Percentiles rank a stretch among this genome's conserved stretches.
These are phyloP conservation scores for Esox niger DNA, from an alignment of 2,113 vertebrate genomes.

Conservation along the genomic window DNA sequence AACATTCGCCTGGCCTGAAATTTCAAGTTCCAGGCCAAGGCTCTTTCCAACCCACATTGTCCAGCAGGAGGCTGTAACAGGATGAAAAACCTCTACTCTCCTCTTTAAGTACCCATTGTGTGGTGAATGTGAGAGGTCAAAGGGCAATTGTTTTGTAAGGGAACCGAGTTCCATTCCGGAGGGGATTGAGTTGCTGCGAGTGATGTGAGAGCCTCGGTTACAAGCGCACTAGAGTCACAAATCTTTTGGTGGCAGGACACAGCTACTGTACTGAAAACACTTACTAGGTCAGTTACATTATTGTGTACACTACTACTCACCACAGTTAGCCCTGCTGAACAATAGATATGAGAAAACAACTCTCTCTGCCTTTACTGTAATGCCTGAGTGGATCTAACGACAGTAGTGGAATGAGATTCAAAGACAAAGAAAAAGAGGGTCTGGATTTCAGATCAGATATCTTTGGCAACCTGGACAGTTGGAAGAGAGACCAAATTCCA, in stretches of 20 bases:
- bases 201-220: neutral
- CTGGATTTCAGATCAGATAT: neutral
- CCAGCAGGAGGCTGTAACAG: neutral
- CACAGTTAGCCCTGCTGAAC: neutral
- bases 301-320: neutral
- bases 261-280: constrained; percentile 3
- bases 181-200: constrained; percentile 4
- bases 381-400: neutral
- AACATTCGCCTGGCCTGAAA: too few species aligned
- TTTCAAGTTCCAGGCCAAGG: too few species aligned
- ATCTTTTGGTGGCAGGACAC: neutral
- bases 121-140: neutral
- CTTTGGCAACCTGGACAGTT: neutral
- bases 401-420: neutral
- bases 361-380: too few species aligned
- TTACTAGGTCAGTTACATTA: neutral
- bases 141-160: constrained; percentile 2
- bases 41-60: neutral
- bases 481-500: neutral
- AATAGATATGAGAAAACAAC: neutral
- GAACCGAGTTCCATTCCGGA: constrained; percentile 22
- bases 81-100: neutral
- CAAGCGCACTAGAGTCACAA: constrained; percentile 6
- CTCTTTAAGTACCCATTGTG: neutral
- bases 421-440: neutral